These are phyloP conservation scores for Melinaea menophilus DNA, from an alignment of 2,888 invertebrate species.

Conservation along the genomic window DNA sequence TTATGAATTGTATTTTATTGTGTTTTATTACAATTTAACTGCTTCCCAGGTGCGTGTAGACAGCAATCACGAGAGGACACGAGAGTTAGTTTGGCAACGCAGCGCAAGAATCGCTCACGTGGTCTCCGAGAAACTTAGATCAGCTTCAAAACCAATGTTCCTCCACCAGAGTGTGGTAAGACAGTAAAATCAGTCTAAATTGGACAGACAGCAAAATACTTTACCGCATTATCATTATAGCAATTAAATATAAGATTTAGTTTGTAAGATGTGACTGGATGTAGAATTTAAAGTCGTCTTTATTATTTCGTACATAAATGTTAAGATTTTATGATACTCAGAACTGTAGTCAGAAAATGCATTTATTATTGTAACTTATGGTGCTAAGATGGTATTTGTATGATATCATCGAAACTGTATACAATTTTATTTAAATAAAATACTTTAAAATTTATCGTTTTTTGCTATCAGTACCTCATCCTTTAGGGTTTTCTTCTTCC, in stretches of 20 bases:
- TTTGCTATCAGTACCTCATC: no score
- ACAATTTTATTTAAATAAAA: conserved; percentile 7
- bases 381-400: conserved; percentile 32
- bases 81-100: conserved; percentile 89
- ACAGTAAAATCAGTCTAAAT: conserved; percentile 22
- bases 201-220: no score
- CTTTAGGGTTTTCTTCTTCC: no score
- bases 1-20: conserved; percentile 25
- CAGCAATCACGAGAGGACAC: conserved; percentile 90
- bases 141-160: conserved; percentile 72
- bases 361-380: conserved; percentile 60
- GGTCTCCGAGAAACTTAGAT: conserved; percentile 86
- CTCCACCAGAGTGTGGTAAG: conserved; percentile 46
- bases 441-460: neutral
- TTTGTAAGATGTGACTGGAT: no score
- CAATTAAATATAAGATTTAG: no score
- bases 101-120: conserved; percentile 90
- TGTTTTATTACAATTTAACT: conserved; percentile 12
- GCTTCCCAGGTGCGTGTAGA: conserved; percentile 86
- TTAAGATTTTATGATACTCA: conserved; percentile 59
- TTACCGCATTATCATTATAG: no score
- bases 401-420: conserved; percentile 2
- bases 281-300: no score
- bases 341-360: conserved; percentile 65
- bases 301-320: conserved; percentile 21